phyloP scores from a whole-genome alignment of 2,797 vertebrate genomes.

The Masticophis lateralis region DNA sequence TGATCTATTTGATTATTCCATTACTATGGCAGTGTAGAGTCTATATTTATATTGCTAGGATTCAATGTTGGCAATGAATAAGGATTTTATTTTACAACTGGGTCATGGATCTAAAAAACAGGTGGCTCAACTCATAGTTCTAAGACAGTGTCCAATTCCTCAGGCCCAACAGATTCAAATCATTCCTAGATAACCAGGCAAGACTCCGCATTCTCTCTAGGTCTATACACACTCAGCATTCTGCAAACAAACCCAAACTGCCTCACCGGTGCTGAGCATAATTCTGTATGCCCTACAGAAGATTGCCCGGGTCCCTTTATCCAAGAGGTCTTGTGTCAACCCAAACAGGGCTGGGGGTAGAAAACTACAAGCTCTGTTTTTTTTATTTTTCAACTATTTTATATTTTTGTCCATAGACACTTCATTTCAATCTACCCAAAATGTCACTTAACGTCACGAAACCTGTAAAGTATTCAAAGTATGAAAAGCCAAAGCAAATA shows the following conservation, averaged over 20 bases:
- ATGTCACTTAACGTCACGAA: background rate
- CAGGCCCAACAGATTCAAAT: background rate
- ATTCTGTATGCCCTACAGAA: background rate
- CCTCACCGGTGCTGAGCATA: background rate
- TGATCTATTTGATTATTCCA: background rate
- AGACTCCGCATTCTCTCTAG: background rate
- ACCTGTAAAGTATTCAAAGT: background rate
- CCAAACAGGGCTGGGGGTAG: background rate
- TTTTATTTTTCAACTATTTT: background rate
- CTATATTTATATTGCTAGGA: background rate
- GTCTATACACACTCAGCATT: background rate
- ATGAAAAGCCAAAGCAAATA: background rate
- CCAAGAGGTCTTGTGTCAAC: background rate
- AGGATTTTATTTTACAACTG: background rate
- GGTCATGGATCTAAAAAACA: background rate
- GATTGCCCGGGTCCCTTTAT: background rate
- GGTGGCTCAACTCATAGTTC: background rate
- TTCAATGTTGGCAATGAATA: background rate
- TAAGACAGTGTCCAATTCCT: background rate
- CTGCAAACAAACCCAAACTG: background rate
- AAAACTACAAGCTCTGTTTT: background rate
- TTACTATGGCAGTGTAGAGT: background rate
- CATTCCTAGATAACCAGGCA: background rate
- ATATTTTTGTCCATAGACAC: background rate
- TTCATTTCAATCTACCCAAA: background rate